Conservation (phyloP, 2,113 vertebrate species). For the Silurus glanis region DNA sequence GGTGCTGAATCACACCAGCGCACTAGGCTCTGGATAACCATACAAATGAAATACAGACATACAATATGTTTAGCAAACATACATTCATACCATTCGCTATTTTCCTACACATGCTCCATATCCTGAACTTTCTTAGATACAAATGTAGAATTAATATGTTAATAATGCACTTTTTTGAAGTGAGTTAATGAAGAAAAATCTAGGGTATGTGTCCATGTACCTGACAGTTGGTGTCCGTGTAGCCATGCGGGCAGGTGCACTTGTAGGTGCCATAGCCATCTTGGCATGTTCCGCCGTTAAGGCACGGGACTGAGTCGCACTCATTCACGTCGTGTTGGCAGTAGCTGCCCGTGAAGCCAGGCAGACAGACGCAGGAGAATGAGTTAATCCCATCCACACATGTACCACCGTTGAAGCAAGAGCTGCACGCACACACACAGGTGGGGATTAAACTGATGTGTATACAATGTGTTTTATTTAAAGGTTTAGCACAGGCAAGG, state of each 20-base stretch:
- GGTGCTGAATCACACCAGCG: slow-evolving; percentile 91
- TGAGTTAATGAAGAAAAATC: not conserved
- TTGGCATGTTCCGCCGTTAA: slow-evolving; percentile 91
- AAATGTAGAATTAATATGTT: not conserved
- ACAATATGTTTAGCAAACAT: not conserved
- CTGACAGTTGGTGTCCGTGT: slow-evolving; percentile 93
- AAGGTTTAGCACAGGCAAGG: not conserved
- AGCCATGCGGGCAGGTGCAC: slow-evolving; percentile 91
- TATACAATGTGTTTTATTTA: not conserved
- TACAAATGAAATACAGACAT: not conserved
- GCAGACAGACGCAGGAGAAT: slow-evolving; percentile 87
- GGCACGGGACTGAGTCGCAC: slow-evolving; percentile 90
- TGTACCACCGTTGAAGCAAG: slow-evolving; percentile 92
- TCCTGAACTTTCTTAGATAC: not conserved
- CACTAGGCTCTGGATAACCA: slow-evolving; percentile 81
- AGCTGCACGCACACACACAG: slow-evolving; percentile 69
- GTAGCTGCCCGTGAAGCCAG: slow-evolving; percentile 93
- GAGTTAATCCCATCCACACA: slow-evolving; percentile 94
- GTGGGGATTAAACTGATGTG: not conserved
- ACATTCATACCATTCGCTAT: not conserved
- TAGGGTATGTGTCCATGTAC: slow-evolving; percentile 61
- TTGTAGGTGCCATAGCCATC: slow-evolving; percentile 94
- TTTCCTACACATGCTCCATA: not conserved
- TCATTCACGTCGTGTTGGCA: slow-evolving; percentile 94
- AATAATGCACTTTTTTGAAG: not conserved